Evolutionary conservation across 2,113 vertebrate genomes (phyloP), one percentile per base, ranked within the genome.

Genomic region (Verasper variegatus): DNA sequence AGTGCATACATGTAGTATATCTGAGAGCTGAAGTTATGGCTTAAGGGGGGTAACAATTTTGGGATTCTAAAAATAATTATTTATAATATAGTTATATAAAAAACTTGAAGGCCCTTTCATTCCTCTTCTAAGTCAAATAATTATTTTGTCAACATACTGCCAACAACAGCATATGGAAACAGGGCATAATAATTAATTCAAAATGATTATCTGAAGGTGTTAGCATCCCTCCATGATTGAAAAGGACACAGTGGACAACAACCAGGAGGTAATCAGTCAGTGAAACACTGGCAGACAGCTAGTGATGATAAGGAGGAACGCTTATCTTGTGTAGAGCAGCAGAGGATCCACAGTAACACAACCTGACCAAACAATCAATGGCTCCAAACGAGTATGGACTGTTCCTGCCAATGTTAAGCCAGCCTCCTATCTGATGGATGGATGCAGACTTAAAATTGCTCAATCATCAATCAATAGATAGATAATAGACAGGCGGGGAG

Each of bases 401-500:
- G 55, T 40, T 74, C 31, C 31, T 21, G 37, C 8, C 35, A 7
- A n/a, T 37, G 11, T 55, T 42, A 26, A 49, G 24, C 47, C 57
- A 5, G 51, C 61, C 59, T 71, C 10, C 14, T 58, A 14, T 42
- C 71, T 80, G 60, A 88, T 57, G 31, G 61, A 76, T 80, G 20
- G 17, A 73, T 56, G 57, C 11, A 13, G 61, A 42, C 27, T 57
- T 21, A 11, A n/a, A 52, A 77, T 21, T 8, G 23, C 88, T 82
- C 67, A 70, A 84, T 84, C 42, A 71, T 24, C 37, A 68, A 27
- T 31, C 40, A 24, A 54, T n/a, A 20, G 66, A 31, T 74, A 61
- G 51, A 62, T 71, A 84, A 40, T 31, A 63, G 57, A 71, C 37
- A 56, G 11, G 24, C 5, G 0, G 10, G 0, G 10, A 66, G 26